Evolutionary conservation across 2,888 invertebrate genomes (phyloP).

Genomic region (Epiblema foenella): DNA sequence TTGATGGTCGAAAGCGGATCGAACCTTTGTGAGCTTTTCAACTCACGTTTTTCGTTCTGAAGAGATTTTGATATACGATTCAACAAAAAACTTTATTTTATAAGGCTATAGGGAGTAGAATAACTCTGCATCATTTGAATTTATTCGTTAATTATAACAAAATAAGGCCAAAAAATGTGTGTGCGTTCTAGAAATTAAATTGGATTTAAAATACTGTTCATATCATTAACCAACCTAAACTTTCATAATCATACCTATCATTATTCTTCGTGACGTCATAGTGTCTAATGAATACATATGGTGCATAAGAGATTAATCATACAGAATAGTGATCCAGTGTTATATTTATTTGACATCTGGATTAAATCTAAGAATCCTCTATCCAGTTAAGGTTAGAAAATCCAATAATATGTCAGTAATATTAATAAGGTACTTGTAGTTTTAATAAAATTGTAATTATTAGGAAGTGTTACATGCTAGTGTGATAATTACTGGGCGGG

Average conservation of each 20-base stretch:
- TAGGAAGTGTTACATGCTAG: conserved; percentile 32
- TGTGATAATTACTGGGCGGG: conserved; percentile 56
- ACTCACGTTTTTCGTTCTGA: conserved; percentile 7
- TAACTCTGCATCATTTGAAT: conserved; percentile 11
- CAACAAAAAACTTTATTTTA: conserved; percentile 29
- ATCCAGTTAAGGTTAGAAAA: conserved; percentile 5
- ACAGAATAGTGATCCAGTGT: conserved; percentile 15
- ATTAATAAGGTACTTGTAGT: conserved; percentile 19
- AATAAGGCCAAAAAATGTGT: conserved; percentile 34
- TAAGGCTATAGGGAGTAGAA: conserved; percentile 17
- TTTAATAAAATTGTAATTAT: conserved; percentile 20
- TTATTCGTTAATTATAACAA: conserved; percentile 17
- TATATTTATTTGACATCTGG: conserved; percentile 17
- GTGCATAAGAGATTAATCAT: conserved; percentile 14
- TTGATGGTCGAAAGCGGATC: conserved; percentile 36
- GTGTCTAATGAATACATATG: not conserved
- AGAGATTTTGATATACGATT: conserved; percentile 22
- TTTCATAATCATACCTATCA: not conserved
- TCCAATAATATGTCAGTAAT: conserved; percentile 18
- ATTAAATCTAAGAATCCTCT: not conserved
- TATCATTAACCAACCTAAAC: not conserved
- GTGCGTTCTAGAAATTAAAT: conserved; percentile 17
- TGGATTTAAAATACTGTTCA: conserved; percentile 4
- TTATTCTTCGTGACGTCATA: not conserved
- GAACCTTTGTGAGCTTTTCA: conserved; percentile 11